Base-by-base conservation (phyloP, 2,113 vertebrate genomes). In the Marmota flaviventris region DNA sequence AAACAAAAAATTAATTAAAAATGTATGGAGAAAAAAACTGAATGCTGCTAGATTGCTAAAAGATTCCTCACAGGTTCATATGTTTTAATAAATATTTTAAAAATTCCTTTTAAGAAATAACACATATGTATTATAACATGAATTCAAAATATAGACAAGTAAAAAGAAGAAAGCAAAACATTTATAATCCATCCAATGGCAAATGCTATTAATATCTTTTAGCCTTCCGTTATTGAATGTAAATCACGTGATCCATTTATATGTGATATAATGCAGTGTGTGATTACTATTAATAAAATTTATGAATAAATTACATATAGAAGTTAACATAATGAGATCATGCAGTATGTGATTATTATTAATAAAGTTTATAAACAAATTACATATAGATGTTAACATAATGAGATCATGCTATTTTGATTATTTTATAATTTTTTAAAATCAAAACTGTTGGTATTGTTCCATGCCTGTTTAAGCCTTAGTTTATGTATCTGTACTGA, bases 31-130 rank as follows among this genome's bases (percentile, higher is more conserved):
- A 51, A 51, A 51, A 11, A 32, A 42, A 92, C n/a, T 87, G 20
- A 81, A 73, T 51, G 91, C 22, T 77, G 5, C 22, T 58, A 34
- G 53, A 81, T 63, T 48, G 61, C 58, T 29, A 77, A 61, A 77
- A 53, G 58, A 16, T 67, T 85, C 79, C 69, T 85, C 12, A 53
- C 13, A 4, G 77, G 24, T 93, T 1, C 11, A 56, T 73, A 69
- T 78, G 32, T 83, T 85, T 97, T 92, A 65, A 81, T 87, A 96
- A 90, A 90, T 67, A 84, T 58, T 53, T 83, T 17, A 45, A 86
- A 72, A 22, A 75, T 77, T 70, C 42, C 81, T 92, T 92, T 97
- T 78, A 63, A 90, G 51, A 25, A 72, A 2, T 13, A 63, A 48
- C 83, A 32, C 63, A 84, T 92, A 73, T 94, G 93, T 67, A 90